Conservation (phyloP, 2,888 invertebrate species). For the Dasysyrphus albostriatus region DNA sequence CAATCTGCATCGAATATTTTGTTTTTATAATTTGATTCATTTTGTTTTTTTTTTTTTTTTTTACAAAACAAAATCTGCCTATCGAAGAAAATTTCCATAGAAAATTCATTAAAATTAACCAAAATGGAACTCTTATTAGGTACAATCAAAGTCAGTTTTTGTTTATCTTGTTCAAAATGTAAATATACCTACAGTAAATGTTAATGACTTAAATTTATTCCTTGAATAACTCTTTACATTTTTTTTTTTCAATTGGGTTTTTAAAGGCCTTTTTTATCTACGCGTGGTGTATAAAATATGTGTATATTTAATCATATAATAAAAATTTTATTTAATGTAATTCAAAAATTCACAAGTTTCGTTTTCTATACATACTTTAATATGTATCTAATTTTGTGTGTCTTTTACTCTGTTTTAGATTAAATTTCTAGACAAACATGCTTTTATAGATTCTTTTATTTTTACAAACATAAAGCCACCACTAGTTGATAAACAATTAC, state of each 20-base stretch:
- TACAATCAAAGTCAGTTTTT: background rate
- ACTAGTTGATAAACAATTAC: slow-evolving; percentile 10
- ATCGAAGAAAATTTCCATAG: slow-evolving; percentile 4
- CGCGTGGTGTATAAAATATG: background rate
- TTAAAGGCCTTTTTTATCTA: background rate
- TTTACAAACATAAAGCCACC: background rate
- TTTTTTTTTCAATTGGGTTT: background rate
- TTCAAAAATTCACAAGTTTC: background rate
- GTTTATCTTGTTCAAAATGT: background rate
- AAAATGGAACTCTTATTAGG: background rate
- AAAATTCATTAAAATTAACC: background rate
- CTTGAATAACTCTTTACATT: background rate
- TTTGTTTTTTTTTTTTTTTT: background rate
- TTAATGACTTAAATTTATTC: background rate
- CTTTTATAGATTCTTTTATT: background rate
- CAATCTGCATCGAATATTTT: background rate
- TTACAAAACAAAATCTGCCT: background rate
- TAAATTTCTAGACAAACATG: slow-evolving; percentile 3
- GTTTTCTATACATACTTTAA: background rate
- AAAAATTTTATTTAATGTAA: background rate
- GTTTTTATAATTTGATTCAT: background rate
- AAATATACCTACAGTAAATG: background rate
- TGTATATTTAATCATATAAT: background rate
- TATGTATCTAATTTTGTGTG: background rate
- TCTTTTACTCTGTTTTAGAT: background rate